A percentile compares a stretch with the other conserved stretches of the same genome.
Evolutionary conservation across 2,888 invertebrate genomes (phyloP).

Genomic region (Cantharis lateralis): DNA sequence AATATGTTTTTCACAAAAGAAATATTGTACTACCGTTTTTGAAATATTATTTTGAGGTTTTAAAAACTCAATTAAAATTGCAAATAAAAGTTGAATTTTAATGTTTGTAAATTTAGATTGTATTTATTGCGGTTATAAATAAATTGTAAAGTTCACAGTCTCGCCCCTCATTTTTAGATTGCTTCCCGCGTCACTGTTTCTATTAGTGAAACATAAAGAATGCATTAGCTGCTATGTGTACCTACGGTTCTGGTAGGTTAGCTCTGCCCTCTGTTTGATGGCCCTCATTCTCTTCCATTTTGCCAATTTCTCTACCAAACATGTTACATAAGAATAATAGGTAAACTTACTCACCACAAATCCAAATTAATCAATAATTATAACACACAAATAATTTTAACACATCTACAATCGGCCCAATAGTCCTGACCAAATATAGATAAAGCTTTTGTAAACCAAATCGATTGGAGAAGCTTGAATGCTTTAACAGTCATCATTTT

Average conservation of each 20-base stretch:
- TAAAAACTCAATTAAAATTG: constrained; percentile 35
- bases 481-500: background rate
- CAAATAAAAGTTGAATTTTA: constrained; percentile 33
- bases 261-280: constrained; percentile 47
- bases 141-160: constrained; percentile 26
- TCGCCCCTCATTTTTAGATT: constrained; percentile 43
- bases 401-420: background rate
- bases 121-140: constrained; percentile 13
- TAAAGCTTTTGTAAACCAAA: background rate
- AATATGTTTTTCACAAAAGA: constrained; percentile 31
- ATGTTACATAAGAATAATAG: constrained; percentile 22
- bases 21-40: constrained; percentile 35
- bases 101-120: constrained; percentile 26
- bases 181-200: constrained; percentile 50
- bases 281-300: constrained; percentile 39
- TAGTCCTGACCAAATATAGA: background rate
- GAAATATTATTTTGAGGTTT: constrained; percentile 32
- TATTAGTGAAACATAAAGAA: constrained; percentile 54
- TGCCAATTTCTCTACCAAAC: constrained; percentile 39
- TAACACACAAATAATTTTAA: background rate
- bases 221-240: constrained; percentile 53
- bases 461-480: background rate
- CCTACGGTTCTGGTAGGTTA: constrained; percentile 51
- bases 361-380: background rate
- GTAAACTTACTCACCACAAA: constrained; percentile 19